These are phyloP conservation scores for Cephalopterus ornatus DNA, from an alignment of 2,113 vertebrate species.

Conservation along the genomic window DNA sequence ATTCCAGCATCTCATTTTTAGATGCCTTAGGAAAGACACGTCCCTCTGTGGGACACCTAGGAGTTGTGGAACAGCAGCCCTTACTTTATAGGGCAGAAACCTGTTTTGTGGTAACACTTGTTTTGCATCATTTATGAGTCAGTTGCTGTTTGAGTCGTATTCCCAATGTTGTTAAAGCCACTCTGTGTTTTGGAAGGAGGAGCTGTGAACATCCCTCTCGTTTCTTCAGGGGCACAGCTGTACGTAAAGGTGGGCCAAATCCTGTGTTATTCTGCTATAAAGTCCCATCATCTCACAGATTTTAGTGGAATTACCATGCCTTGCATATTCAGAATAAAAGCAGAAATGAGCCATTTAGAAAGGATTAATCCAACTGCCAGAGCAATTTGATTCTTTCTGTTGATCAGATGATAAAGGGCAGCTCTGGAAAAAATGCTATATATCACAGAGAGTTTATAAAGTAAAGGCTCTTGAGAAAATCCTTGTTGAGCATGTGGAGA, in stretches of 20 bases:
- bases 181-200: neutral
- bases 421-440: neutral
- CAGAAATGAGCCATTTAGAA: neutral
- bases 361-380: neutral
- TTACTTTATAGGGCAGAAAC: neutral
- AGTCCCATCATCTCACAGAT: neutral
- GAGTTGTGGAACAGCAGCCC: neutral
- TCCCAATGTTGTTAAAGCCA: neutral
- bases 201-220: neutral
- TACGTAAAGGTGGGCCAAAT: neutral
- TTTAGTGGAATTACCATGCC: neutral
- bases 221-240: rapidly evolving
- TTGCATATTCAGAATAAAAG: neutral
- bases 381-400: neutral
- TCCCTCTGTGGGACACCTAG: neutral
- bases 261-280: neutral
- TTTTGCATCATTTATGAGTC: neutral
- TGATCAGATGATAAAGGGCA: neutral
- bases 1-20: neutral
- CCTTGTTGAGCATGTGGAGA: neutral
- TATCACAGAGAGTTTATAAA: neutral
- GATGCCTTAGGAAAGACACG: rapidly evolving
- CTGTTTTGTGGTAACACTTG: neutral
- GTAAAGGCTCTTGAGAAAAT: slow-evolving; percentile 12
- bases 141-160: rapidly evolving